phyloP scores from a whole-genome alignment of 2,888 invertebrate genomes.

The Conistra vaccinii region DNA sequence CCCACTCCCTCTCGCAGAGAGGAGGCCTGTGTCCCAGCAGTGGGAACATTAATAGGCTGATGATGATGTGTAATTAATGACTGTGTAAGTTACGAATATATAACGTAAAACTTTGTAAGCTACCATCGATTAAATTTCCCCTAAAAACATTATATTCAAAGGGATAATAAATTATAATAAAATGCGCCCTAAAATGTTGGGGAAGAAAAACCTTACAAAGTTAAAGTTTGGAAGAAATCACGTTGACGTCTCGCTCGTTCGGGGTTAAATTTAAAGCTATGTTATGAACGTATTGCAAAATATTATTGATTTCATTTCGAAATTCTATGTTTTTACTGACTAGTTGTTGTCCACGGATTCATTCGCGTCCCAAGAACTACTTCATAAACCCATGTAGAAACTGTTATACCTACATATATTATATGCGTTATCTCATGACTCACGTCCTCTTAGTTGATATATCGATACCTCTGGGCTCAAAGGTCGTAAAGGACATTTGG shows the following conservation, averaged over 20 bases:
- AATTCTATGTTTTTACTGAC: background rate
- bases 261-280: background rate
- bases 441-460: background rate
- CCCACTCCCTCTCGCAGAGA: no score
- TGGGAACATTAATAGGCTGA: no score
- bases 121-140: background rate
- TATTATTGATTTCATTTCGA: background rate
- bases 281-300: background rate
- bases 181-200: background rate
- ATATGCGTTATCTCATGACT: background rate
- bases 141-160: no score
- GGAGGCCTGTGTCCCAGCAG: no score
- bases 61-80: background rate
- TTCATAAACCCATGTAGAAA: background rate
- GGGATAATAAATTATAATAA: background rate
- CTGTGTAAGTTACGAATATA: background rate
- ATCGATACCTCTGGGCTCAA: no score
- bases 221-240: conserved; percentile 20
- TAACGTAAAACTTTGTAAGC: background rate
- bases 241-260: conserved; percentile 1
- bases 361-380: background rate
- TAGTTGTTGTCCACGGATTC: background rate
- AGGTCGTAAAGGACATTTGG: no score
- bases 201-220: conserved; percentile 4
- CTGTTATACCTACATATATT: no score